A percentile compares a stretch with the other conserved stretches of the same genome.
Evolutionary conservation across 2,113 vertebrate genomes (phyloP).

Genomic region (Pelecanoides urinatrix): DNA sequence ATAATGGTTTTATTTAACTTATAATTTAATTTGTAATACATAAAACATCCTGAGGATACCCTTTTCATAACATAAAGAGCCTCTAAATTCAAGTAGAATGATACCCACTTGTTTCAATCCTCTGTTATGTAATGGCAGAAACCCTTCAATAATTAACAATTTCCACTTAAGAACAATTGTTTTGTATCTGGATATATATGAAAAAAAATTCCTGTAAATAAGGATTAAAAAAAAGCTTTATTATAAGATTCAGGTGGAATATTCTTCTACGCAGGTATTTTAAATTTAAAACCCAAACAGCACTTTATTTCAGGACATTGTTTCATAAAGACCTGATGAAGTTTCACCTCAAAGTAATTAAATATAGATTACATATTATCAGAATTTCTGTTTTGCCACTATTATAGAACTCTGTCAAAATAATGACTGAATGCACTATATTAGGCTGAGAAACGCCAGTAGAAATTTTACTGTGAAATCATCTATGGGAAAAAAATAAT

Average conservation of each 20-base stretch:
- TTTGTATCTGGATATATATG: not conserved
- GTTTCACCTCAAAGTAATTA: not conserved
- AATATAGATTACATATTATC: not conserved
- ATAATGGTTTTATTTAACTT: conserved; percentile 19
- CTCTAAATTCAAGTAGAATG: conserved; percentile 1
- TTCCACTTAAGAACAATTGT: not conserved
- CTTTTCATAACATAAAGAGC: not conserved
- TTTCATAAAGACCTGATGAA: not conserved
- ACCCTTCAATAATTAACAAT: not conserved
- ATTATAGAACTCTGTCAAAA: not conserved
- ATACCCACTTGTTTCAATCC: not conserved
- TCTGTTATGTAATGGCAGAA: not conserved
- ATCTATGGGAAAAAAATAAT: not conserved
- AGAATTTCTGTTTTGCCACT: not conserved
- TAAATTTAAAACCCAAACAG: not conserved
- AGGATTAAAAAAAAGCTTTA: not conserved
- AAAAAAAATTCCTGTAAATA: not conserved
- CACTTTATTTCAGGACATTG: not conserved
- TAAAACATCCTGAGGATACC: conserved; percentile 9
- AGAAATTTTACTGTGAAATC: not conserved
- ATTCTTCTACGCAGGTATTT: not conserved
- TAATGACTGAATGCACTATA: not conserved
- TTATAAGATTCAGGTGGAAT: not conserved
- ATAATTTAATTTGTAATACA: conserved; percentile 47
- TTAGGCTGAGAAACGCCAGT: not conserved